Percentiles rank a stretch among this genome's conserved stretches.
phyloP scores from a whole-genome alignment of 2,888 invertebrate genomes.

The Amorpha juglandis region DNA sequence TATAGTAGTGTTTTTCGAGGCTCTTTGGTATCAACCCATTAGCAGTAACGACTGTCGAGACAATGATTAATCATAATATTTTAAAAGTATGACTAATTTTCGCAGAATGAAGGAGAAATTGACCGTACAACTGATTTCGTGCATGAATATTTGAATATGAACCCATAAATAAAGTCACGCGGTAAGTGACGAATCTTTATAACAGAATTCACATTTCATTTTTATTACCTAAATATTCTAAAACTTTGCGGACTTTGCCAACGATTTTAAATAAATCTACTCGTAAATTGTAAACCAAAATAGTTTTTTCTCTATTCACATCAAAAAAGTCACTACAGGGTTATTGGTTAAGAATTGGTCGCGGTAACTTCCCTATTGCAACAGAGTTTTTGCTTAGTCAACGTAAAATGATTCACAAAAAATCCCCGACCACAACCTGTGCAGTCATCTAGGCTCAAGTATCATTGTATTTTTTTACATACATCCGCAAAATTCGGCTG shows the following conservation, averaged over 20 bases:
- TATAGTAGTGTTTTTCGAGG: too few relatives aligned
- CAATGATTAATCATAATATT: neutral
- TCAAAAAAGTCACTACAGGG: constrained; percentile 20
- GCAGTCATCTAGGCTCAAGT: neutral
- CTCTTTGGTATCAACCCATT: too few relatives aligned
- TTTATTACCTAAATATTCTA: constrained; percentile 16
- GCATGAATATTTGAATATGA: neutral
- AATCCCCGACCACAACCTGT: constrained; percentile 21
- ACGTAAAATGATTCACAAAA: constrained; percentile 28
- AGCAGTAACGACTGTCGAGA: too few relatives aligned
- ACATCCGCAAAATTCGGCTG: constrained; percentile 12
- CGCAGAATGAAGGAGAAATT: neutral
- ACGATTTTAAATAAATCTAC: neutral
- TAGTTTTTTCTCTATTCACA: constrained; percentile 12
- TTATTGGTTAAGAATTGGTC: constrained; percentile 20
- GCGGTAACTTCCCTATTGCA: constrained; percentile 22
- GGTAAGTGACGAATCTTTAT: constrained; percentile 9
- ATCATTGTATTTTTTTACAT: constrained; percentile 2
- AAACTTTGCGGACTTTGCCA: neutral
- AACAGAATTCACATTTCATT: constrained; percentile 18
- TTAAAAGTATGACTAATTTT: neutral
- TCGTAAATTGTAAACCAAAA: neutral
- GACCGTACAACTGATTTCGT: neutral
- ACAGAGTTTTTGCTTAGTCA: constrained; percentile 12
- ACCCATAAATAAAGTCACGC: neutral